Conservation (phyloP, 2,113 vertebrate genomes). For the Mobula birostris region DNA sequence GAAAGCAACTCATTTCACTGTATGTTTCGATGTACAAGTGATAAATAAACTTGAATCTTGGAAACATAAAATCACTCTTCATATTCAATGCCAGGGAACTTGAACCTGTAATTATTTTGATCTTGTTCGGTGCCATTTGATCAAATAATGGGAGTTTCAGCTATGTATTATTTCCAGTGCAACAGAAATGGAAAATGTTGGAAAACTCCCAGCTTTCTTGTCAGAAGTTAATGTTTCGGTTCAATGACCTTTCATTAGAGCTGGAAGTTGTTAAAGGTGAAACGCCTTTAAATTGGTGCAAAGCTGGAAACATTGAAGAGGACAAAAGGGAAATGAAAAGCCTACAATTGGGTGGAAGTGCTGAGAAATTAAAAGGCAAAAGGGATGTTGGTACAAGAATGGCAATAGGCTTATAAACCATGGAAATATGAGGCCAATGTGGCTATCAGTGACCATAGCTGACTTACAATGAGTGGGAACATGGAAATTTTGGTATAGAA, state of each 20-base stretch:
- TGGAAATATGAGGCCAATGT: not conserved
- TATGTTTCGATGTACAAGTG: too few species aligned
- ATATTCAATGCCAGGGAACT: not conserved
- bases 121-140: not conserved
- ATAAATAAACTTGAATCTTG: not conserved
- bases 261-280: not conserved
- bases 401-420: not conserved
- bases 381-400: not conserved
- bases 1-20: too few species aligned
- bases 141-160: not conserved
- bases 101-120: not conserved
- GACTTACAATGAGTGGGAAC: not conserved
- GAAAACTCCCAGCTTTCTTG: not conserved
- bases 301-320: not conserved
- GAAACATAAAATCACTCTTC: not conserved
- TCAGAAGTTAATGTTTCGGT: not conserved
- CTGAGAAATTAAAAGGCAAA: not conserved
- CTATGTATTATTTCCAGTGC: not conserved
- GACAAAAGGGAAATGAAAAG: not conserved
- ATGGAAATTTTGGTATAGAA: not conserved
- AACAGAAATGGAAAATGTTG: not conserved
- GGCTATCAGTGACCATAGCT: not conserved
- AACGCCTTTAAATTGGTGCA: not conserved
- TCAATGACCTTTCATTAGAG: not conserved
- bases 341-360: not conserved